These are phyloP conservation scores for Drosophila suboccidentalis DNA, from an alignment of 2,888 invertebrate species.

Conservation along the genomic window DNA sequence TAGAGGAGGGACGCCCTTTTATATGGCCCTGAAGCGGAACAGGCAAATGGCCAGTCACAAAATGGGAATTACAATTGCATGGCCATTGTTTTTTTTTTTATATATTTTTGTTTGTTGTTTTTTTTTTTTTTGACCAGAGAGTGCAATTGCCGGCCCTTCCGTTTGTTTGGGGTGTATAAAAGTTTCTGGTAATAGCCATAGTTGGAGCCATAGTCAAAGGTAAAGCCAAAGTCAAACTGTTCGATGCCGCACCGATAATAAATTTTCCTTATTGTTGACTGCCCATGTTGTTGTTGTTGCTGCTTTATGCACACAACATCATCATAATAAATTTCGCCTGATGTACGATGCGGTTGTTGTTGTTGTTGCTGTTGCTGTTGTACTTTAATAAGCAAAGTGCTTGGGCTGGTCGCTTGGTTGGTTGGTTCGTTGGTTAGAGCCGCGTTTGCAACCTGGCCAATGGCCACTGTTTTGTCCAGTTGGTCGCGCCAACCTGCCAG, in stretches of 20 bases:
- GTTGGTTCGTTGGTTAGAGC: conserved; percentile 46
- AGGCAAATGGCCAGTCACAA: conserved; percentile 19
- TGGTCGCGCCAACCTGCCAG: conserved; percentile 69
- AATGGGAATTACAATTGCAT: conserved; percentile 67
- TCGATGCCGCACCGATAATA: conserved; percentile 77
- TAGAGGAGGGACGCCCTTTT: conserved; percentile 25
- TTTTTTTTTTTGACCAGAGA: conserved; percentile 36
- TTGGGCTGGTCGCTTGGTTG: conserved; percentile 76
- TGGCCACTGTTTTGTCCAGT: conserved; percentile 68
- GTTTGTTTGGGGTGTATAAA: conserved; percentile 43
- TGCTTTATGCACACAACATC: conserved; percentile 75
- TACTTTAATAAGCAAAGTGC: conserved; percentile 81
- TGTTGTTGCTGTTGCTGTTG: conserved; percentile 41
- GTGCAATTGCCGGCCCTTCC: conserved; percentile 73
- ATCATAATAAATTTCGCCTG: conserved; percentile 79
- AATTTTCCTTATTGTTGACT: conserved; percentile 76
- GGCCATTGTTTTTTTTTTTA: conserved; percentile 60
- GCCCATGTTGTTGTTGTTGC: conserved; percentile 46
- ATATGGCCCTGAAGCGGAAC: conserved; percentile 45
- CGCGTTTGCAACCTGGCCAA: conserved; percentile 48
- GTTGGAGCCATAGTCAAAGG: conserved; percentile 12
- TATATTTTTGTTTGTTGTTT: background rate
- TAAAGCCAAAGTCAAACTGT: conserved; percentile 61
- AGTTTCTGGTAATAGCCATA: conserved; percentile 29
- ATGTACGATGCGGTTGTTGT: conserved; percentile 57